Evolutionary conservation across 1,140 invertebrate species (phyloP), one percentile per base, ranked within the genome.

Genomic region (Tachypleus tridentatus): DNA sequence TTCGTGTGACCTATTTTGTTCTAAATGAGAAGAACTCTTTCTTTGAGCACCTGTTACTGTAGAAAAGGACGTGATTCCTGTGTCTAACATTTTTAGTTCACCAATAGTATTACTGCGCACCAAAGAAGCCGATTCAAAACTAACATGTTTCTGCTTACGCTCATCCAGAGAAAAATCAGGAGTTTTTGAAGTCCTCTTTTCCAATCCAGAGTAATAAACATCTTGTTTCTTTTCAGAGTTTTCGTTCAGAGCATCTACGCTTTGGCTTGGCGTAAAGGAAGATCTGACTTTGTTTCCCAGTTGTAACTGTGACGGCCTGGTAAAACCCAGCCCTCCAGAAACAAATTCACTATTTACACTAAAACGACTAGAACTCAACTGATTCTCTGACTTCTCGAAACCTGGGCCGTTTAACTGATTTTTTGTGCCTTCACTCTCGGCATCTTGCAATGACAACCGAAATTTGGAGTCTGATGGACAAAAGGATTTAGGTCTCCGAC

Each of bases 121-220:
- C 54, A 72, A 65, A 11, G 72, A 73, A 1, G 72, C 70, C 8
- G 71, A 71, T 64, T 91, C 91, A 73, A 95, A 95, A 72, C 89
- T 93, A 51, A 95, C 91, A 75, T 93, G 91, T 75, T 93, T 93
- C 67, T 63, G 77, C 60, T 70, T 75, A 8, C 73, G 67, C 48
- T 77, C 75, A 49, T 77, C 74, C 9, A 72, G 64, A 5, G 52
- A 65, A 9, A 75, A 66, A 62, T 76, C 75, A 4, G 75, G 75
- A 1, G 73, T 75, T 71, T 75, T 75, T 51, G 75, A 72, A 57
- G 51, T 10, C 10, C 67, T 63, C 29, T 60, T 57, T 29, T 53
- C 49, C 11, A 29, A 47, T 11, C 7, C 8, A 8, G 8, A 8
- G 11, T 8, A 65, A 57, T 62, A 64, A 47, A 10, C 52, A 10